Base-by-base conservation (phyloP, 2,888 invertebrate genomes). In the Patella caerulea region DNA sequence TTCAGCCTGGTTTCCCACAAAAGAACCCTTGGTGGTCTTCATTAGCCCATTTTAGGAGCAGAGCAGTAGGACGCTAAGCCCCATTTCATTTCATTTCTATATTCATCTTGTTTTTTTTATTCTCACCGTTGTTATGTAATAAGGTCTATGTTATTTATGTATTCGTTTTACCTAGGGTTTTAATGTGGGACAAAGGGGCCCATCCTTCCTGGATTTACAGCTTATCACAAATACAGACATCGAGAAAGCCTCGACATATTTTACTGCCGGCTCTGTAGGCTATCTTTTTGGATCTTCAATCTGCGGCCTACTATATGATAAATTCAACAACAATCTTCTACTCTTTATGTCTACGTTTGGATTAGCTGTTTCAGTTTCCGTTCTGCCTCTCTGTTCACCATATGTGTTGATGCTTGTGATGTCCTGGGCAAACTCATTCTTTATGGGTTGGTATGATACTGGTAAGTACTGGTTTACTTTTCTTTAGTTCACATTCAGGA, bases 211-310 rank as follows among this genome's bases (percentile, higher is more conserved):
- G 1, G 90, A 92, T 81, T 85, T 92, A 4, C 85, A 87, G 75
- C 83, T 89, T 52, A 87, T 90, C 70, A 88, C 90, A 2, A 82
- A 87, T 74, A 84, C 88, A n/a, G 84, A 88, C 69, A 80, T 89
- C 4, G 85, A 88, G 17, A 79, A 87, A 45, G 90, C 91, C n/a
- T 87, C 90, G 0, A 86, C 84, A 55, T 88, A 91, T 73, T 91
- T 91, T 79, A 90, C 91, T 14, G 86, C 89, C 17, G 84, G 88
- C 70, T 90, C 92, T 5, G 82, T 87, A 15, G 92, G 92, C 17
- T 92, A 92, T 78, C 82, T 92, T 55, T 75, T 88, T 17, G 92
- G 92, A 17, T 90, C 92, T 24, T 77, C 91, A 24, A 75, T 90
- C 17, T 88, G 86, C n/a, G 90, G 90, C 9, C 55, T 87, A 19